Evolutionary conservation across 2,797 vertebrate genomes (phyloP), one percentile per base, ranked within the genome.

Genomic region (Gymnoscopelus microlampas): DNA sequence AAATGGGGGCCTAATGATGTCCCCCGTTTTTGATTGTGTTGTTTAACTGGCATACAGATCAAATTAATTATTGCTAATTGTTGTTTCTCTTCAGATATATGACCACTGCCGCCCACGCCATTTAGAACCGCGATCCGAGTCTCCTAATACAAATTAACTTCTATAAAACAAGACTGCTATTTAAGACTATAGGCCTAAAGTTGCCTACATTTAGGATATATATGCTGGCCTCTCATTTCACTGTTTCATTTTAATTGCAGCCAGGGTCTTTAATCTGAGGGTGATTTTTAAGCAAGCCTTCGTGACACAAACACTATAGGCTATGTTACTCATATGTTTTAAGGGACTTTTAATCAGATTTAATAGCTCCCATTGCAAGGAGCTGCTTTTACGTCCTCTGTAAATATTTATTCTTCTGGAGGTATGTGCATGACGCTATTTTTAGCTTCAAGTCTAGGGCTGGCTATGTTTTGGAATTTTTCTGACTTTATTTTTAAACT

Each of bases 371-470:
- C 77, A 72, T 89, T 90, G 86, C 82, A 88, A 90, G 82, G 80
- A 85, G 61, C 67, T 64, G 87, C 91, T 93, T 91, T 91, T 81
- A 86, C 91, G 91, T 90, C 78, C 84, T 87, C 78, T 90, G 78
- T 91, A 91, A 93, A 93, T 89, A 87, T 93, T 93, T 92, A 89
- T 88, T 82, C 86, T 89, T 59, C 79, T 65, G 55, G 86, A 88
- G 83, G 73, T 82, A 80, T 84, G 85, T 57, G 86, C 75, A 53
- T 72, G 74, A 50, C 63, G 78, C 85, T 91, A 88, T 91, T 90
- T 91, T 88, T 88, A 89, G 79, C 70, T 72, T 60, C 24, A n/a
- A 83, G 73, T 82, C 53, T 68, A 86, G 89, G 81, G 88, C 84
- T 44, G 80, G 71, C 76, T 78, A 78, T 79, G 70, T 86, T 84